Evolutionary conservation across 2,797 vertebrate species (phyloP).

Genomic region (Cacajao melanocephalus): DNA sequence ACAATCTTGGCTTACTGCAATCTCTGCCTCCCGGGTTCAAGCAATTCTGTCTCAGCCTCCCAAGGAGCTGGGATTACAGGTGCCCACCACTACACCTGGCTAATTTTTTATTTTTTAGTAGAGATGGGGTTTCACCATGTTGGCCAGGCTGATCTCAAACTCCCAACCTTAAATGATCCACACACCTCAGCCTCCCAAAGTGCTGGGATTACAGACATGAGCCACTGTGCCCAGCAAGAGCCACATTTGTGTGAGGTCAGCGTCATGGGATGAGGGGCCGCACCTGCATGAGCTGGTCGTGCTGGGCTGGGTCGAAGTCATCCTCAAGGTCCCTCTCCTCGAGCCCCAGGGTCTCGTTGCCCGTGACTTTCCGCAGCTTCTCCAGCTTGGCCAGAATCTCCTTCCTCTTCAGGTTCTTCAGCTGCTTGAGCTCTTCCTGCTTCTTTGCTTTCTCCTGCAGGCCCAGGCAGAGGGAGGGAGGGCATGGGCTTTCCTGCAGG

Average conservation of each 20-base stretch:
- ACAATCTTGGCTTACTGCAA: too few relatives aligned
- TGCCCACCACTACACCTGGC: too few relatives aligned
- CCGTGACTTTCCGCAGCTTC: constrained; percentile 89
- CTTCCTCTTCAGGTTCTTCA: constrained; percentile 93
- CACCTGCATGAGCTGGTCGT: constrained; percentile 94
- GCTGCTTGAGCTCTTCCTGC: constrained; percentile 92
- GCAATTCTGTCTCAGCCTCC: too few relatives aligned
- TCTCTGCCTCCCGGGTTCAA: too few relatives aligned
- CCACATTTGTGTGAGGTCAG: rapidly evolving
- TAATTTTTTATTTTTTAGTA: too few relatives aligned
- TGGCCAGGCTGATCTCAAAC: not conserved
- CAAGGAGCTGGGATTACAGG: too few relatives aligned
- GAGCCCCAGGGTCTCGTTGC: constrained; percentile 88
- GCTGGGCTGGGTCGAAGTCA: constrained; percentile 90
- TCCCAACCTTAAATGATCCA: not conserved
- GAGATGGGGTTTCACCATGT: too few relatives aligned
- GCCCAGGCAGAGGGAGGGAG: rapidly evolving
- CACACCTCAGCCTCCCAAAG: not conserved
- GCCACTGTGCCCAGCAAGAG: not conserved
- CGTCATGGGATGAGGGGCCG: rapidly evolving
- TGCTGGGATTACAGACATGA: not conserved
- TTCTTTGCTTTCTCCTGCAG: constrained; percentile 91
- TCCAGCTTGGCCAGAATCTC: constrained; percentile 92
- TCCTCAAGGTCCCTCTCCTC: constrained; percentile 87
- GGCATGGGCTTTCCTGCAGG: rapidly evolving